Conservation (phyloP, 2,113 vertebrate species). For the Daphoenositta chrysoptera region DNA sequence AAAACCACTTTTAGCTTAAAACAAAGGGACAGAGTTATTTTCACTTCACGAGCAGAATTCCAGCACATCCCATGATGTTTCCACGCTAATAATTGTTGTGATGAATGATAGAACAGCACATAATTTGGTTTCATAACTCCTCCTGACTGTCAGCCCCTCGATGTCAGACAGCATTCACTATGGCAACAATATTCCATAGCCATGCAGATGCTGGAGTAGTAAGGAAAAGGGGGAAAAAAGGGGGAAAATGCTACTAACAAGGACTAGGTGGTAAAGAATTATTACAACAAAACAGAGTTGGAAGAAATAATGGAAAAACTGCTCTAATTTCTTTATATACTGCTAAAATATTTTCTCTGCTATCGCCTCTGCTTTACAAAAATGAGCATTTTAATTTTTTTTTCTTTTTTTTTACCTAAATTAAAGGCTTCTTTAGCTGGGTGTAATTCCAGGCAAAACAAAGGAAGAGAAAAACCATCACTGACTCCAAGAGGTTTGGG, state of each 20-base stretch:
- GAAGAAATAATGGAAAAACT: background rate
- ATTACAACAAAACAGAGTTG: fast-evolving
- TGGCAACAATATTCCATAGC: background rate
- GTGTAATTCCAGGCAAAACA: background rate
- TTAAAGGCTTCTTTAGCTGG: background rate
- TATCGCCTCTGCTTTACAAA: background rate
- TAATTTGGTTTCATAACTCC: background rate
- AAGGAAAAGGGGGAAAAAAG: background rate
- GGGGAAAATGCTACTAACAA: background rate
- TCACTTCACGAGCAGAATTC: background rate
- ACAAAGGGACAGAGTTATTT: background rate
- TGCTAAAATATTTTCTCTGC: background rate
- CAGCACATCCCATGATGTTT: background rate
- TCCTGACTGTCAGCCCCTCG: background rate
- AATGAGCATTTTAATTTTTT: background rate
- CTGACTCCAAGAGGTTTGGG: background rate
- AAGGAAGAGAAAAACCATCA: background rate
- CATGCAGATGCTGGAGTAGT: background rate
- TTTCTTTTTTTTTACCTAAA: background rate
- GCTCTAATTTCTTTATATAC: background rate
- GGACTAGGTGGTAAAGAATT: background rate
- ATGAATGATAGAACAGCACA: background rate
- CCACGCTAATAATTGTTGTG: background rate
- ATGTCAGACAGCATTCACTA: background rate
- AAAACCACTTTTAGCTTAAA: background rate